A percentile compares a stretch with the other conserved stretches of the same genome.
These are phyloP conservation scores for Stegostoma tigrinum DNA, from an alignment of 2,113 vertebrate genomes.

Conservation along the genomic window DNA sequence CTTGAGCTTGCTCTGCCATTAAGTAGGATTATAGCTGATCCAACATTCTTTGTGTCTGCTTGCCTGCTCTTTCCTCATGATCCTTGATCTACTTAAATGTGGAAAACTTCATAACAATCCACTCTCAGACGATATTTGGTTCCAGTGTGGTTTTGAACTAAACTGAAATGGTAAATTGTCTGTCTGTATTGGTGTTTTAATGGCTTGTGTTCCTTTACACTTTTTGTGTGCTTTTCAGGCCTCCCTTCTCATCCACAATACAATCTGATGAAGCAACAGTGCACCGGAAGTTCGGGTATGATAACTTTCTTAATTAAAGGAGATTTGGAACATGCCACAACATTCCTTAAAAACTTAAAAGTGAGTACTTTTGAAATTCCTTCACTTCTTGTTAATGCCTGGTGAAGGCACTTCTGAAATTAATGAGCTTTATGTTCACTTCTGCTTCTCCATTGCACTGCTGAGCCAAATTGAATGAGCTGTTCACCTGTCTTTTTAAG, in stretches of 20 bases:
- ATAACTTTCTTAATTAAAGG: conserved; percentile 83
- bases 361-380: conserved; percentile 53
- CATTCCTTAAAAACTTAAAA: conserved; percentile 78
- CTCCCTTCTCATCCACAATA: conserved; percentile 81
- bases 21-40: too few species aligned
- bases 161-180: neutral
- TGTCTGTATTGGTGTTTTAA: neutral
- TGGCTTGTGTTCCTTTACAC: neutral
- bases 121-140: neutral
- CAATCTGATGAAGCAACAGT: conserved; percentile 69
- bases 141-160: neutral
- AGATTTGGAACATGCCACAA: conserved; percentile 56
- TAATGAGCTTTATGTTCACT: neutral
- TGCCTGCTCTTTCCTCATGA: too few species aligned
- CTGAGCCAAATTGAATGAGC: neutral
- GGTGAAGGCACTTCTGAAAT: neutral
- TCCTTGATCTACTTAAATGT: neutral
- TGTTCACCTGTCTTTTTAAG: neutral
- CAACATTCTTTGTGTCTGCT: too few species aligned
- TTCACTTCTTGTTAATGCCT: neutral
- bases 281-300: conserved; percentile 79
- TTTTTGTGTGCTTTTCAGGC: conserved; percentile 53
- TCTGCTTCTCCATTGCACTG: neutral
- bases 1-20: too few species aligned
- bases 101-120: neutral